Evolutionary conservation across 2,888 invertebrate species (phyloP), one percentile per base, ranked within the genome.

Genomic region (Scaptomyza reducta): DNA sequence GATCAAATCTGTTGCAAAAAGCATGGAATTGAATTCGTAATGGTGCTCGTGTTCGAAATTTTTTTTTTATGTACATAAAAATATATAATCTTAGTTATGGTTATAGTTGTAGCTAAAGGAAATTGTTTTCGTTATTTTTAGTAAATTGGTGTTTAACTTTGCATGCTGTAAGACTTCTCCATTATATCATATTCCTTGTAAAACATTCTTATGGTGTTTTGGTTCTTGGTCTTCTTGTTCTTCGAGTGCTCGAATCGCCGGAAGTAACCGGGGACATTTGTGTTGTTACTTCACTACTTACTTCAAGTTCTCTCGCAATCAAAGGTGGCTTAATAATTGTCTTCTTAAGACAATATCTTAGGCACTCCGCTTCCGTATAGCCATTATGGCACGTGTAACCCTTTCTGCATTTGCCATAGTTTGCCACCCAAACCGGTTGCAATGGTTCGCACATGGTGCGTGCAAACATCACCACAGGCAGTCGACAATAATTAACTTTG

Each of bases 371-470:
- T 5, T 27, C 6, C 4, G 38, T 40, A 14, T 22, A 57, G 3
- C 69, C 74, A 7, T 4, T 10, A 6, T 27, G 1, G 31, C 72
- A 73, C 0, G 44, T 49, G 3, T 29, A 63, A 1, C 45, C 69
- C 18, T 7, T 41, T 3, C 10, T 46, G n/a, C 73, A 74, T 13
- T 0, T 11, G 3, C 42, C 55, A 0, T 25, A 0, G 5, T 3
- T 0, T 0, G 33, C 0, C 16, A 55, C 42, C 54, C 59, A 72
- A 16, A 73, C 13, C 0, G 3, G 0, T 1, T 9, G 29, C 9
- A 73, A 27, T 1, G 72, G 72, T 1, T 13, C 13, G 25, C 72
- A 72, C 38, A 42, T 56, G 1, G 55, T 18, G 9, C 73, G 72
- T 6, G 9, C 10, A 27, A 33, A 54, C 1, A 65, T 2, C 6